A percentile compares a stretch with the other conserved stretches of the same genome.
These are phyloP conservation scores for Heterochromis multidens DNA, from an alignment of 2,113 vertebrate species.

Conservation along the genomic window DNA sequence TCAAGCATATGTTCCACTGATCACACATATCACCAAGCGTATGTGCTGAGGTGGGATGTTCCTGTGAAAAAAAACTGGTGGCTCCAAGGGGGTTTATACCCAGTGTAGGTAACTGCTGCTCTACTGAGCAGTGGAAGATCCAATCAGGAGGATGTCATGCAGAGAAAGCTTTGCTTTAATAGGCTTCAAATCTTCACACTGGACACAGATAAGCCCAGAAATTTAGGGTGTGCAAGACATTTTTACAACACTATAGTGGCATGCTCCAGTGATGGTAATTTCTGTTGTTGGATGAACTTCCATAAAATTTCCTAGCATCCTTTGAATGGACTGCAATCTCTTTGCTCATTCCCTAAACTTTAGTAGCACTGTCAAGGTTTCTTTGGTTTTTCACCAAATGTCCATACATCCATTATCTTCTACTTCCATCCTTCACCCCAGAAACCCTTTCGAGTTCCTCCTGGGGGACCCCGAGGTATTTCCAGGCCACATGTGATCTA, in stretches of 20 bases:
- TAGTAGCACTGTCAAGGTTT: neutral
- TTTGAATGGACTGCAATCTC: neutral
- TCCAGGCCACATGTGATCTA: neutral
- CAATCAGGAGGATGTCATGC: neutral
- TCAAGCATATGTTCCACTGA: conserved; percentile 30
- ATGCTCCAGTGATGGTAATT: neutral
- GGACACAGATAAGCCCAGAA: neutral
- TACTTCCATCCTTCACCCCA: neutral
- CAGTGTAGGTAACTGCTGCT: conserved; percentile 5
- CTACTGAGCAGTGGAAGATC: neutral
- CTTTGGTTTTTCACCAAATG: neutral
- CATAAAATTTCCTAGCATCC: too few species aligned
- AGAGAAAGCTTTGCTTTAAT: neutral
- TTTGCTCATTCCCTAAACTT: neutral
- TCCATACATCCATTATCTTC: neutral
- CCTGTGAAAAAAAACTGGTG: conserved; percentile 19
- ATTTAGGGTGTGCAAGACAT: neutral
- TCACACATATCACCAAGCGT: conserved; percentile 36
- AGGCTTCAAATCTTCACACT: neutral
- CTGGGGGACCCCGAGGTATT: neutral
- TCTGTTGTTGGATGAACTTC: too few species aligned
- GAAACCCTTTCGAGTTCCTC: neutral
- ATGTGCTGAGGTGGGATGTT: conserved; percentile 52
- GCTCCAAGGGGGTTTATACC: conserved; percentile 31
- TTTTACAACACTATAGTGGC: neutral